Percentiles rank a stretch among this genome's conserved stretches.
phyloP scores from a whole-genome alignment of 1,140 invertebrate species.

The Drosophila paulistorum region DNA sequence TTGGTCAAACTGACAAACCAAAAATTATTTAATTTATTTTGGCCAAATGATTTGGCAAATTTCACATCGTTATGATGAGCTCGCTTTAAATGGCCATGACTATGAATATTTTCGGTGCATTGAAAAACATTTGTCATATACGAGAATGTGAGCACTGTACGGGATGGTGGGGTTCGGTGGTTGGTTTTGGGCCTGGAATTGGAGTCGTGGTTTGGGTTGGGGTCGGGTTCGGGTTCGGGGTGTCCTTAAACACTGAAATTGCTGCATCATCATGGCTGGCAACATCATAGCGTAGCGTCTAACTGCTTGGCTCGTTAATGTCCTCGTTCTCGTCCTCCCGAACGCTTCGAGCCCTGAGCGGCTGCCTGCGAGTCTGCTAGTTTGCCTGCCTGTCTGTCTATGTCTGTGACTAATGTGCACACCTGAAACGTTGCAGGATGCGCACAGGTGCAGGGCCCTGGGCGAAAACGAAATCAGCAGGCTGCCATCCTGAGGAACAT shows the following conservation, averaged over 20 bases:
- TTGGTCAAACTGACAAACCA: conserved; percentile 55
- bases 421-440: conserved; percentile 75
- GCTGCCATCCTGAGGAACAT: conserved; percentile 49
- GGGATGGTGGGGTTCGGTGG: not conserved
- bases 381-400: conserved; percentile 25
- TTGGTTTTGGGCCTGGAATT: not conserved
- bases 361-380: conserved; percentile 51
- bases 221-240: not conserved
- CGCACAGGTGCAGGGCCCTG: conserved; percentile 63
- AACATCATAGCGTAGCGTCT: conserved; percentile 51
- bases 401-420: conserved; percentile 75
- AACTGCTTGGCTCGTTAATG: conserved; percentile 80
- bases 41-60: conserved; percentile 63
- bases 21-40: conserved; percentile 63
- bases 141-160: not conserved
- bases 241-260: conserved; percentile 32
- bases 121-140: conserved; percentile 70
- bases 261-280: conserved; percentile 63
- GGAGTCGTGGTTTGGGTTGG: not conserved
- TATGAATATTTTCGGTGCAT: conserved; percentile 52
- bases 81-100: conserved; percentile 74
- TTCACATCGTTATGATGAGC: conserved; percentile 41
- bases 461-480: conserved; percentile 30
- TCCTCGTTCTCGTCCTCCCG: conserved; percentile 53
- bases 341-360: not conserved